phyloP scores from a whole-genome alignment of 1,140 invertebrate genomes.

The Muscidifurax raptorellus region DNA sequence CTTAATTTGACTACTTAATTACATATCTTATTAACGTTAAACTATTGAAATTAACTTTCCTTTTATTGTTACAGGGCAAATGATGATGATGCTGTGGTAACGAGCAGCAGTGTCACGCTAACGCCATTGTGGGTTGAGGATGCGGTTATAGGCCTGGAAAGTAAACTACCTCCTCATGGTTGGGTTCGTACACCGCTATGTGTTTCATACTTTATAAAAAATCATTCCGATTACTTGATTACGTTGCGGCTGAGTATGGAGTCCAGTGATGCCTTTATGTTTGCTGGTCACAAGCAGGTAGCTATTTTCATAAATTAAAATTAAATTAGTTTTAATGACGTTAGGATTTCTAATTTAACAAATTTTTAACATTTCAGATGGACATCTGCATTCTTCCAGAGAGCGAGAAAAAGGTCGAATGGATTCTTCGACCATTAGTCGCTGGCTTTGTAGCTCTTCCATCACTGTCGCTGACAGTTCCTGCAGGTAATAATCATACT shows the following conservation, averaged over 20 bases:
- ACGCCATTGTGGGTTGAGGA: conserved; percentile 79
- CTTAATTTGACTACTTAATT: conserved; percentile 44
- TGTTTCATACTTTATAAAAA: conserved; percentile 83
- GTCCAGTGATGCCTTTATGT: conserved; percentile 91
- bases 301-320: neutral
- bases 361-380: conserved; percentile 64
- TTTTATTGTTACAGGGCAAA: conserved; percentile 62
- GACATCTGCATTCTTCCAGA: conserved; percentile 78
- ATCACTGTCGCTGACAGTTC: conserved; percentile 73
- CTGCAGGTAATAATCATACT: conserved; percentile 66
- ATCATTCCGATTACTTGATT: conserved; percentile 83
- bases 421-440: conserved; percentile 79
- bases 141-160: conserved; percentile 83
- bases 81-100: conserved; percentile 63
- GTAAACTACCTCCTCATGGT: conserved; percentile 84
- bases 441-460: conserved; percentile 80
- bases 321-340: neutral
- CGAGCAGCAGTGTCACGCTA: conserved; percentile 76
- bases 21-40: neutral
- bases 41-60: conserved; percentile 41
- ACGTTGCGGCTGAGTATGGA: conserved; percentile 86
- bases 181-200: conserved; percentile 83
- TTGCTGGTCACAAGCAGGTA: conserved; percentile 92
- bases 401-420: conserved; percentile 76
- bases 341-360: neutral